These are phyloP conservation scores for Pheosia tremula DNA, from an alignment of 2,888 invertebrate genomes.

Conservation along the genomic window DNA sequence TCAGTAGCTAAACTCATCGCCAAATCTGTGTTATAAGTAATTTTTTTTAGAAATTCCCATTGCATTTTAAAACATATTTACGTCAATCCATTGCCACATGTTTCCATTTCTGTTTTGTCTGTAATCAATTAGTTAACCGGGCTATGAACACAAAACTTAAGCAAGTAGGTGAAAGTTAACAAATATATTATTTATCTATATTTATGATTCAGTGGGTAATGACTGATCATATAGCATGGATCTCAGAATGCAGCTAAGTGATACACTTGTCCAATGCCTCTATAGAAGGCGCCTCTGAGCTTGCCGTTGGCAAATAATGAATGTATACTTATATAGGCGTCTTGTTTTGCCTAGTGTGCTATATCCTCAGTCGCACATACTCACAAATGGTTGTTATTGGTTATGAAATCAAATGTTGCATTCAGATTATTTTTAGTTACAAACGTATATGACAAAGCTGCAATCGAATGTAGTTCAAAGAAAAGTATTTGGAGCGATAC, in stretches of 20 bases:
- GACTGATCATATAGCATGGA: slow-evolving; percentile 82
- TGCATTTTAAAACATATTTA: slow-evolving; percentile 64
- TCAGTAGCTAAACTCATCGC: slow-evolving; percentile 52
- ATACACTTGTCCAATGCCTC: slow-evolving; percentile 59
- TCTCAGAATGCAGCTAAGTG: slow-evolving; percentile 82
- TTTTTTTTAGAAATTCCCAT: slow-evolving; percentile 51
- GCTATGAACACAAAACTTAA: slow-evolving; percentile 73
- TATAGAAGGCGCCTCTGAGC: slow-evolving; percentile 46
- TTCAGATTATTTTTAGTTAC: slow-evolving; percentile 80
- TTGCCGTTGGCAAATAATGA: slow-evolving; percentile 39
- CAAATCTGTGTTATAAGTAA: slow-evolving; percentile 34
- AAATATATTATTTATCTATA: slow-evolving; percentile 67
- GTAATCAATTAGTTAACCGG: slow-evolving; percentile 60
- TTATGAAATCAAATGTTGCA: slow-evolving; percentile 78
- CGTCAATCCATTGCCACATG: slow-evolving; percentile 57
- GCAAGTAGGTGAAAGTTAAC: slow-evolving; percentile 63
- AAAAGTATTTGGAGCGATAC: slow-evolving; percentile 76
- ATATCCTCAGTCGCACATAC: slow-evolving; percentile 74
- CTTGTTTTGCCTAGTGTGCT: slow-evolving; percentile 68
- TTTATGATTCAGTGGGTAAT: slow-evolving; percentile 76
- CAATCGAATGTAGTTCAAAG: slow-evolving; percentile 80
- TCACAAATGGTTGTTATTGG: slow-evolving; percentile 80
- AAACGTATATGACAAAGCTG: slow-evolving; percentile 71
- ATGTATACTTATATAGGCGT: slow-evolving; percentile 45
- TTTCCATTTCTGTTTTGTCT: slow-evolving; percentile 56